These are phyloP conservation scores for Gallinago jamesoni DNA, from an alignment of 2,113 vertebrate species.

Conservation along the genomic window DNA sequence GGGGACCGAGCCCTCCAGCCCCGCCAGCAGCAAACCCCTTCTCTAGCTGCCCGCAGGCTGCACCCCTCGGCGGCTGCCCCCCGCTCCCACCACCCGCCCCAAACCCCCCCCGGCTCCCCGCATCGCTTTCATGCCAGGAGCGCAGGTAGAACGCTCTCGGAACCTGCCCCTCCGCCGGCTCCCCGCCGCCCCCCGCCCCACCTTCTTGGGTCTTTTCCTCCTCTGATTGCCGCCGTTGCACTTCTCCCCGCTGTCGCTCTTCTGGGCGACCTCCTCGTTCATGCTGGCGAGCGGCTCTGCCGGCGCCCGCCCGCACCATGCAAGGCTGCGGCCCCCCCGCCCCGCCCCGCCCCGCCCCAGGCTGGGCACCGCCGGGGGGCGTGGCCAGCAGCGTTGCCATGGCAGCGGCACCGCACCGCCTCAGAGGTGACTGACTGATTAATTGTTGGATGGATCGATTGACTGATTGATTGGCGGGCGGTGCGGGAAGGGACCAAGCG, in stretches of 20 bases:
- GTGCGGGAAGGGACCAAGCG: too few relatives aligned
- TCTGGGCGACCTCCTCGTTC: constrained; percentile 83
- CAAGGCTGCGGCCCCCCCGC: constrained; percentile 6
- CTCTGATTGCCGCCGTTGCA: constrained; percentile 85
- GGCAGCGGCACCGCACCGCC: constrained; percentile 65
- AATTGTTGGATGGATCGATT: too few relatives aligned
- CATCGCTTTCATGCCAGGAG: not conserved
- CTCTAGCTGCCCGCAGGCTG: not conserved
- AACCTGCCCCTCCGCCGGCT: not conserved
- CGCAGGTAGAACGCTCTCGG: not conserved
- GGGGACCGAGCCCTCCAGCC: not conserved
- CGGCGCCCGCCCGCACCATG: constrained; percentile 58
- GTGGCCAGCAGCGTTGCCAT: constrained; percentile 80
- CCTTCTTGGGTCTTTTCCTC: constrained; percentile 92
- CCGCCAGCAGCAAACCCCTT: not conserved
- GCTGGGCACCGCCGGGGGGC: constrained; percentile 25
- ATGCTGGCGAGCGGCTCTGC: constrained; percentile 60
- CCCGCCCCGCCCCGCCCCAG: not conserved
- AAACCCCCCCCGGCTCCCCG: not conserved
- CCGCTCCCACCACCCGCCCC: not conserved
- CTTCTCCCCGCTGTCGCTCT: constrained; percentile 87
- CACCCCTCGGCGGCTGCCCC: not conserved
- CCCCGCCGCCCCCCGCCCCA: constrained; percentile 49
- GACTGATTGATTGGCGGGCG: too few relatives aligned
- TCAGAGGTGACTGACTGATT: not conserved